Base-by-base conservation (phyloP, 1,140 invertebrate genomes). In the Ceratina japonica region DNA sequence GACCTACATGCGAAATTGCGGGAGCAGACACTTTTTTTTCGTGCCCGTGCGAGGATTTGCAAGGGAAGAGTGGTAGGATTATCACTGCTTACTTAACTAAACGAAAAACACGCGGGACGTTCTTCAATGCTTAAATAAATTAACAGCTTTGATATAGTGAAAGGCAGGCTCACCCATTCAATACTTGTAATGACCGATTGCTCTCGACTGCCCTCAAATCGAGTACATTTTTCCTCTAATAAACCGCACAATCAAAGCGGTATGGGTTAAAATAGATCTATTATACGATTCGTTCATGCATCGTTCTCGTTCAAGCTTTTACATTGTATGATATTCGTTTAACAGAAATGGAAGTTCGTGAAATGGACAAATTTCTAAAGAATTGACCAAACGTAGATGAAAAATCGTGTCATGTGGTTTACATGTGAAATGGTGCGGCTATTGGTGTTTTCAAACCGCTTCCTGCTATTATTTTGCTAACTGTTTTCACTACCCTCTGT, bases 131-230 rank as follows among this genome's bases (percentile, higher is more conserved):
- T 16, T 16, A n/a, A 7, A 3, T 7, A 44, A 78, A 72, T 72
- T 62, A 71, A 51, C 49, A 63, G 20, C 27, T 71, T 72, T 49
- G 49, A 54, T 20, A 44, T 52, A 13, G 16, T n/a, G 44, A 72
- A 71, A 71, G 59, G 44, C 51, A 44, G 37, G 10, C 2, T 44
- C 37, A 44, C 2, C 24, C 51, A 4, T 16, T 71, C 59, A 37
- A 54, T 54, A 37, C 66, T 16, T 24, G 27, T 31, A 54, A 22
- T 59, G 37, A n/a, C 37, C 74, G 51, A 66, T 65, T 44, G 59
- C 49, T 72, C 68, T 72, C 62, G 16, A 72, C 72, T 78, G 62
- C 24, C 49, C 68, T 20, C 12, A 7, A 71, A 51, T 78, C 15
- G 20, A 59, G 37, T 16, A 5, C 49, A 31, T 59, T 59, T 59